Percentiles rank a stretch among this genome's conserved stretches.
Conservation (phyloP, 1,140 invertebrate genomes). For the Drosophila ironensis region DNA sequence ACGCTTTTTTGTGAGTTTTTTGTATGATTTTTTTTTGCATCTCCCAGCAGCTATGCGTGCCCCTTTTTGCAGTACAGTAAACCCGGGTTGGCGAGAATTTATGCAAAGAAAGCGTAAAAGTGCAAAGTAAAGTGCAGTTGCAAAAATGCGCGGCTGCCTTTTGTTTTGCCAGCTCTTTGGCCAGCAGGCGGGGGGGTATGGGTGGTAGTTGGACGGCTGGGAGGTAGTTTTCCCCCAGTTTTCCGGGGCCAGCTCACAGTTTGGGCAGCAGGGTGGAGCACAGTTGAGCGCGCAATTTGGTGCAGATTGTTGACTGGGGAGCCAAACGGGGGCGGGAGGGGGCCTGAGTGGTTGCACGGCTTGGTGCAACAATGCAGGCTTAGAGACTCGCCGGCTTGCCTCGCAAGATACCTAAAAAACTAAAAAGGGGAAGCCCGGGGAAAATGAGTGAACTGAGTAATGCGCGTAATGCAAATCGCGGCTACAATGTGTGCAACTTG, state of each 20-base stretch:
- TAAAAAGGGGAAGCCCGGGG: slow-evolving; percentile 13
- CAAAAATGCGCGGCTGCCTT: slow-evolving; percentile 69
- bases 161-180: slow-evolving; percentile 62
- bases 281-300: slow-evolving; percentile 74
- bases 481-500: slow-evolving; percentile 65
- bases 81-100: slow-evolving; percentile 69
- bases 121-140: slow-evolving; percentile 75
- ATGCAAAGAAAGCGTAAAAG: slow-evolving; percentile 80
- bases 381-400: slow-evolving; percentile 41
- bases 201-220: not conserved
- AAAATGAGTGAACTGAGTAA: slow-evolving; percentile 64
- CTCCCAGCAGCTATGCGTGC: slow-evolving; percentile 63
- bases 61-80: slow-evolving; percentile 68
- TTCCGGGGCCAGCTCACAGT: no score
- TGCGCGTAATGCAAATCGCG: slow-evolving; percentile 71
- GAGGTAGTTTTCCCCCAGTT: no score
- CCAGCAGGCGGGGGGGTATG: not conserved
- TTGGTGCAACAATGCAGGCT: slow-evolving; percentile 5
- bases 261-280: slow-evolving; percentile 13
- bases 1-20: slow-evolving; percentile 30
- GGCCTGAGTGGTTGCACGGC: not conserved
- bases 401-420: slow-evolving; percentile 49
- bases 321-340: not conserved
- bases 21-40: slow-evolving; percentile 12
- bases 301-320: slow-evolving; percentile 64